Base-by-base conservation (phyloP, 2,113 vertebrate species). In the Onychostruthus taczanowskii region DNA sequence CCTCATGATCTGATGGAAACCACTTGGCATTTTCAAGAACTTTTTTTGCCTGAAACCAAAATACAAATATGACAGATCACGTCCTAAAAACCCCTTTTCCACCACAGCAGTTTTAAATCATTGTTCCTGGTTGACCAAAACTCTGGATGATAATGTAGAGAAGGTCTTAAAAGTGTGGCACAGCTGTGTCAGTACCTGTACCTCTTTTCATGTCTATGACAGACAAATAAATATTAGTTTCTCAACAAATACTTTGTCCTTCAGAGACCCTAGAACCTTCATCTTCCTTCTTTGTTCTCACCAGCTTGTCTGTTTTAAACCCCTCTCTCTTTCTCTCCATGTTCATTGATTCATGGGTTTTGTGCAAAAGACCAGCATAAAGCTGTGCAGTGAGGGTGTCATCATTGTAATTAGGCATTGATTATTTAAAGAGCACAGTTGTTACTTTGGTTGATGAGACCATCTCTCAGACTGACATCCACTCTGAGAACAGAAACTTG, bases 371-470 rank as follows among this genome's bases (percentile, higher is more conserved):
- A 49, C 23, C 46, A 50, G 70, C 4, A 4, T n/a, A 73, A 53
- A 88, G 63, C 46, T 86, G 37, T 55, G 79, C 79, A 88, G 46
- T 4, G 3, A 92, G 46, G 90, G 55, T 77, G 79, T 90, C 83
- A 52, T 90, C 95, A 89, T 8, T 80, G 83, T 84, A 97, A 97
- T 52, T 85, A 86, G 75, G 47, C 94, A 97, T 94, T 2, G 59
- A 94, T 94, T 95, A 94, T 90, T 94, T 94, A 96, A 96, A 95
- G 61, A 96, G 37, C 79, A 80, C 59, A 84, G 72, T 90, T 89
- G 75, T 86, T 94, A 66, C 90, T 92, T 91, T 86, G 68, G 83
- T 77, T 95, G 96, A 94, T 92, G 92, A 95, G 64, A 74, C 46
- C 52, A 70, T 92, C 83, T 92, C 91, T 94, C 86, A 95, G 90